Evolutionary conservation across 2,797 vertebrate genomes (phyloP).

Genomic region (Takifugu ocellatus): DNA sequence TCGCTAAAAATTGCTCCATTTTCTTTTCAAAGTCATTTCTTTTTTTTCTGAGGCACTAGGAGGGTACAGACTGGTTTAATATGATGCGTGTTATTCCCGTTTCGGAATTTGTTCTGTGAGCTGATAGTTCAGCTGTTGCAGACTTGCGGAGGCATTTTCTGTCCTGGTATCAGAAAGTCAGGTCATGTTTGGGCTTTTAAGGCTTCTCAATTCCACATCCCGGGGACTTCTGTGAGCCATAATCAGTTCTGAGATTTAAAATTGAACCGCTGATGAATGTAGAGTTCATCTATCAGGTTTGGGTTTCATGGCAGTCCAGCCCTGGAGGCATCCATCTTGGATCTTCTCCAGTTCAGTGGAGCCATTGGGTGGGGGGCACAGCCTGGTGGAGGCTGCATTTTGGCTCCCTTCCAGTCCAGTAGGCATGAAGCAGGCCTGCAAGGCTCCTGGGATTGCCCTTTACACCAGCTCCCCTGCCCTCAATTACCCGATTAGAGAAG

Average conservation of each 20-base stretch:
- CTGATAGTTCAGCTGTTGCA: constrained; percentile 27
- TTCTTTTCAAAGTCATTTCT: constrained; percentile 30
- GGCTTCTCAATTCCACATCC: neutral
- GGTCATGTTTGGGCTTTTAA: constrained; percentile 16
- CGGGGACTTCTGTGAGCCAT: neutral
- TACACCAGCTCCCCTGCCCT: constrained; percentile 44
- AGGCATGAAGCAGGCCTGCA: constrained; percentile 60
- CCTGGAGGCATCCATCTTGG: constrained; percentile 59
- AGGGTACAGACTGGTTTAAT: constrained; percentile 19
- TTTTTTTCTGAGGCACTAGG: constrained; percentile 19
- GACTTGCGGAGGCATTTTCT: constrained; percentile 40
- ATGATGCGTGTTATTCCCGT: constrained; percentile 21
- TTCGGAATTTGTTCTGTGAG: constrained; percentile 15
- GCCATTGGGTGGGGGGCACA: neutral
- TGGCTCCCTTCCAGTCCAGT: constrained; percentile 63
- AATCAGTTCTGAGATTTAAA: too few relatives aligned
- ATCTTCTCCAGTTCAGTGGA: constrained; percentile 54
- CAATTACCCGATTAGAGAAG: constrained; percentile 64
- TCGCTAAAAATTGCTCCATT: constrained; percentile 57
- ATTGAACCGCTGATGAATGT: constrained; percentile 4
- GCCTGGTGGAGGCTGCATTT: constrained; percentile 39
- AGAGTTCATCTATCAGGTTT: constrained; percentile 25
- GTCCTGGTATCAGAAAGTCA: constrained; percentile 23
- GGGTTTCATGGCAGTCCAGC: constrained; percentile 40
- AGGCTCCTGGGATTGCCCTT: constrained; percentile 58